Evolutionary conservation across 2,113 vertebrate genomes (phyloP).

Genomic region (Glareola pratincola): DNA sequence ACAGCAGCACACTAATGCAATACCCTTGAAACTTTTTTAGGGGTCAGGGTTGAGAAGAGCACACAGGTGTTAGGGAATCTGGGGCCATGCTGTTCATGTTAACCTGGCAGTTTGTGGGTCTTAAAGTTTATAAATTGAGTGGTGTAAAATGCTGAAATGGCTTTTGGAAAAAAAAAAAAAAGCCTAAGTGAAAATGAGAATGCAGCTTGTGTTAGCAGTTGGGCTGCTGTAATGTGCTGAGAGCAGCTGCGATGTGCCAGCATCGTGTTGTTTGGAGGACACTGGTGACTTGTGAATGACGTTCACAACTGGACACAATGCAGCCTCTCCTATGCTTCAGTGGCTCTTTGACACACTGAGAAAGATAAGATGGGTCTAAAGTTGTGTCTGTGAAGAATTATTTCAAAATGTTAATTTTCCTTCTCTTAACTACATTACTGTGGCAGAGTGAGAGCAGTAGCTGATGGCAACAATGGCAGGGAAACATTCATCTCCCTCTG

Average conservation of each 20-base stretch:
- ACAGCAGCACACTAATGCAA: neutral
- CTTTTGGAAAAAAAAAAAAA: neutral
- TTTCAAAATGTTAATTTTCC: neutral
- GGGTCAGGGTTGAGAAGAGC: neutral
- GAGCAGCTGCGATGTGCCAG: neutral
- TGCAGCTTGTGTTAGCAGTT: neutral
- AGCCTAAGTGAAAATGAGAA: neutral
- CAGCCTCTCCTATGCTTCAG: neutral
- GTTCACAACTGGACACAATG: neutral
- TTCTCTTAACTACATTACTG: neutral
- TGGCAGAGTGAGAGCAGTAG: neutral
- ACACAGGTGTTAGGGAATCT: neutral
- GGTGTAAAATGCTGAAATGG: neutral
- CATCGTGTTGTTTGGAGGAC: neutral
- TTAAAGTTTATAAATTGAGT: neutral
- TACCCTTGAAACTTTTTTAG: neutral
- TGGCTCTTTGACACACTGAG: neutral
- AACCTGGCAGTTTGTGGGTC: neutral
- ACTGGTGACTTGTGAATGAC: neutral
- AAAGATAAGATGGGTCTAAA: neutral
- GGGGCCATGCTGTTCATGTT: neutral
- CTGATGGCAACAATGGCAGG: neutral
- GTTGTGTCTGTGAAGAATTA: neutral
- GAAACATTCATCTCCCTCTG: conserved; percentile 10
- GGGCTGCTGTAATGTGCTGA: neutral